Evolutionary conservation across 2,888 invertebrate species (phyloP).

Genomic region (Hirtodrosophila duncani): DNA sequence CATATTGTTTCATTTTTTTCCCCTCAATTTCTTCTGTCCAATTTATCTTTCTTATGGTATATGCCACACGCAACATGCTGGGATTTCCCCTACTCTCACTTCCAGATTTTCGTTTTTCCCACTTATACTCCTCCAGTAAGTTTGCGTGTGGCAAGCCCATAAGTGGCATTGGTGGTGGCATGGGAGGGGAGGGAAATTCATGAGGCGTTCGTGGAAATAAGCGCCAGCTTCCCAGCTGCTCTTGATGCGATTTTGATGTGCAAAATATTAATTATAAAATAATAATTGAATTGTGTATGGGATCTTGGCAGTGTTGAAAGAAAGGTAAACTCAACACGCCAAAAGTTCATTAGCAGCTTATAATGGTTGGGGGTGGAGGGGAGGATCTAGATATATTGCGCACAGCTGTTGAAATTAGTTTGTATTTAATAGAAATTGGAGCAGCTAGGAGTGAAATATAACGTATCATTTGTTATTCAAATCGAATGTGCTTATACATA

Average conservation of each 20-base stretch:
- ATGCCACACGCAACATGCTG: slow-evolving; percentile 48
- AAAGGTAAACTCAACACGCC: slow-evolving; percentile 44
- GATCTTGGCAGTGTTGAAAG: slow-evolving; percentile 34
- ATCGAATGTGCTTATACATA: no score
- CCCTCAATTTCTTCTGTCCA: slow-evolving; percentile 31
- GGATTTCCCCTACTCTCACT: slow-evolving; percentile 15
- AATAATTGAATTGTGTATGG: slow-evolving; percentile 68
- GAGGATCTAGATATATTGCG: no score
- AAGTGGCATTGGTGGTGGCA: slow-evolving; percentile 22
- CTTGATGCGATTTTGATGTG: slow-evolving; percentile 70
- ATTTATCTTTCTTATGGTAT: slow-evolving; percentile 50
- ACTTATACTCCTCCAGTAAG: neutral
- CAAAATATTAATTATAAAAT: slow-evolving; percentile 72
- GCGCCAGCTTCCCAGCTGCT: slow-evolving; percentile 52
- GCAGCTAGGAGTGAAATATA: no score
- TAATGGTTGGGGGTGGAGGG: no score
- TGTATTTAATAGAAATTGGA: no score
- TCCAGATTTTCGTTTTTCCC: neutral
- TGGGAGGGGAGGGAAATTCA: no score
- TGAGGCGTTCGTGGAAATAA: slow-evolving; percentile 24
- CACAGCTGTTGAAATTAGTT: no score
- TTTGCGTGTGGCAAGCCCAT: slow-evolving; percentile 52
- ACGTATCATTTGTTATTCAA: no score
- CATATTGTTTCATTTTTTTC: slow-evolving; percentile 15
- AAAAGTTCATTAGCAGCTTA: slow-evolving; percentile 34